phyloP scores from a whole-genome alignment of 1,140 invertebrate genomes.

The Heliconius himera region DNA sequence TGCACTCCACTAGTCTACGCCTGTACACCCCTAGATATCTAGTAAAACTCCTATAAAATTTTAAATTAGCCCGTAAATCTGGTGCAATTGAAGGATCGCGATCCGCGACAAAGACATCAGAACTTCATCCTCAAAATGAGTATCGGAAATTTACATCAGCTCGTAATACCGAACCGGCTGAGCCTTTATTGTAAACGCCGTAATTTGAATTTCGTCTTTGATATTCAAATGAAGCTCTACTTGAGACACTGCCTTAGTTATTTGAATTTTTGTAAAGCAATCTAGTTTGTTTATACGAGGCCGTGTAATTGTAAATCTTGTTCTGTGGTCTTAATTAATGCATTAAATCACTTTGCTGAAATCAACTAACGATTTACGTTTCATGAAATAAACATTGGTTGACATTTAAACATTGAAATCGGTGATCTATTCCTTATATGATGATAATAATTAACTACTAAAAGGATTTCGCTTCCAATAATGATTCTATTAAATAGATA shows the following conservation, averaged over 20 bases:
- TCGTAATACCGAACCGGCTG: constrained; percentile 76
- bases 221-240: constrained; percentile 81
- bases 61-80: constrained; percentile 51
- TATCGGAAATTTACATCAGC: constrained; percentile 81
- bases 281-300: constrained; percentile 80
- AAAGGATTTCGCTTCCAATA: background rate
- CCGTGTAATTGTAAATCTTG: constrained; percentile 78
- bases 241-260: constrained; percentile 81
- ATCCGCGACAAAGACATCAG: constrained; percentile 69
- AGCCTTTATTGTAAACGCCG: constrained; percentile 80
- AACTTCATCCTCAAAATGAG: constrained; percentile 79
- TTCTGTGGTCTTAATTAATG: constrained; percentile 78
- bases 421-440: background rate
- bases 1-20: background rate
- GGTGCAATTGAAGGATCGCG: constrained; percentile 60
- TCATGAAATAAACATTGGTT: background rate
- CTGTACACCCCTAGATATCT: background rate
- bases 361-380: background rate
- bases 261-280: constrained; percentile 82
- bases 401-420: background rate
- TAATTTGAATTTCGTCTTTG: constrained; percentile 81
- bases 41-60: constrained; percentile 36
- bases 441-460: background rate
- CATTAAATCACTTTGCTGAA: constrained; percentile 57
- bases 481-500: no score